These are phyloP conservation scores for Drosophila baimaii DNA, from an alignment of 1,140 invertebrate species.

Conservation along the genomic window DNA sequence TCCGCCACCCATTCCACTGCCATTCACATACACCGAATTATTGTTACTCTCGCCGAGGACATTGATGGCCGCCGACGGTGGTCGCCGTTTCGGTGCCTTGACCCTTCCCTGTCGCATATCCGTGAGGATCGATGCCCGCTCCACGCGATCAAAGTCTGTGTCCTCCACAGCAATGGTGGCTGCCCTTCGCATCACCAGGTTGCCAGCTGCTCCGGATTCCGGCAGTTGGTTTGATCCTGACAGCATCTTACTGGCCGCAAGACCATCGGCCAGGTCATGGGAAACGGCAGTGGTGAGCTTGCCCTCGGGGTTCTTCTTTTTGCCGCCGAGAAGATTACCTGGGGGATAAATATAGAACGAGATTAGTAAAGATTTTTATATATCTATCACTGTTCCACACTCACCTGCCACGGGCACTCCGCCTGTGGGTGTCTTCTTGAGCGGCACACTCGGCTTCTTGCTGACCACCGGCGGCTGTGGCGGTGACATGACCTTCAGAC, in stretches of 20 bases:
- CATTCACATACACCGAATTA: slow-evolving; percentile 80
- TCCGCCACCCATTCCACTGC: slow-evolving; percentile 62
- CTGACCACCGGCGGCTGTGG: slow-evolving; percentile 80
- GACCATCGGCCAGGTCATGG: slow-evolving; percentile 76
- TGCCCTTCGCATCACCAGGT: slow-evolving; percentile 69
- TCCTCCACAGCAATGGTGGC: slow-evolving; percentile 76
- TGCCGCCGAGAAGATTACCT: slow-evolving; percentile 86
- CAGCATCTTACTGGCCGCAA: slow-evolving; percentile 66
- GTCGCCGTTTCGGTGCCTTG: slow-evolving; percentile 86
- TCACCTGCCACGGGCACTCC: slow-evolving; percentile 84
- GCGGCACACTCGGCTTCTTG: slow-evolving; percentile 87
- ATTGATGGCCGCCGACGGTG: slow-evolving; percentile 85
- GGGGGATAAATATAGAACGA: background rate
- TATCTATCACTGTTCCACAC: slow-evolving; percentile 14
- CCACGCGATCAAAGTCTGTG: slow-evolving; percentile 87
- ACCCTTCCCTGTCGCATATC: slow-evolving; percentile 87
- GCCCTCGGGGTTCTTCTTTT: slow-evolving; percentile 85
- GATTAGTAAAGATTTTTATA: background rate
- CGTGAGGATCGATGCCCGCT: slow-evolving; percentile 86
- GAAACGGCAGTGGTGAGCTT: slow-evolving; percentile 79
- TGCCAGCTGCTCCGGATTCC: slow-evolving; percentile 54
- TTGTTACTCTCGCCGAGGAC: slow-evolving; percentile 81
- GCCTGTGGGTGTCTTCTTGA: slow-evolving; percentile 87
- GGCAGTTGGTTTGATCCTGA: slow-evolving; percentile 53
- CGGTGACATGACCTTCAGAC: slow-evolving; percentile 72